phyloP scores from a whole-genome alignment of 2,888 invertebrate genomes.

The Ormyrus thymus region DNA sequence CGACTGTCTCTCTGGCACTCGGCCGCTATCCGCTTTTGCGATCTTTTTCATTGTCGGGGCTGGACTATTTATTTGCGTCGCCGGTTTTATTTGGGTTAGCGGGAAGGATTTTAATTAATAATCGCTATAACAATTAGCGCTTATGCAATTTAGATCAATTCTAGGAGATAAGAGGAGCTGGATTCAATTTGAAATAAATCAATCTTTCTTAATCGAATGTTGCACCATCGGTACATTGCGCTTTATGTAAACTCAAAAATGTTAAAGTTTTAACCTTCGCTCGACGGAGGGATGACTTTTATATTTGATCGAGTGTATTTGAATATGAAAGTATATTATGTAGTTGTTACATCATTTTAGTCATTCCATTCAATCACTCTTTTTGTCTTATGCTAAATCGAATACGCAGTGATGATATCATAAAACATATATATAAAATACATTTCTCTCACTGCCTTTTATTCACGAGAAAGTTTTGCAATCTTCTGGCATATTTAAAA shows the following conservation, averaged over 20 bases:
- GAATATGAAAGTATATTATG: conserved; percentile 30
- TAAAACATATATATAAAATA: conserved; percentile 1
- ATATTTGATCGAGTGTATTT: not conserved
- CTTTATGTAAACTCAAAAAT: conserved; percentile 6
- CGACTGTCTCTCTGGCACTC: no score
- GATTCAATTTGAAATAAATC: not conserved
- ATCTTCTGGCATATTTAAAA: no score
- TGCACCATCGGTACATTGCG: not conserved
- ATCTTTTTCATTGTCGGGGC: no score
- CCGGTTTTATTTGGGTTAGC: no score
- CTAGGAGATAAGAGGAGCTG: not conserved
- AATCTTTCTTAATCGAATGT: not conserved
- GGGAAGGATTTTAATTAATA: no score
- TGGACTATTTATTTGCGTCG: no score
- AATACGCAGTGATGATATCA: not conserved
- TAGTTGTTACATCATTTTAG: conserved; percentile 6
- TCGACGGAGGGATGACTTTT: conserved; percentile 26
- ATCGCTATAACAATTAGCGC: no score
- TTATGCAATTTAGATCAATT: no score
- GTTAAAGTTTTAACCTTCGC: conserved; percentile 19
- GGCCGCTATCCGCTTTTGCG: no score
- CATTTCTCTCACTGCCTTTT: not conserved
- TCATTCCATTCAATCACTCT: not conserved
- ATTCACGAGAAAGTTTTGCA: not conserved
- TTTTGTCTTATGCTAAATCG: no score